phyloP scores from a whole-genome alignment of 2,113 vertebrate genomes.

The Sisor rabdophorus region DNA sequence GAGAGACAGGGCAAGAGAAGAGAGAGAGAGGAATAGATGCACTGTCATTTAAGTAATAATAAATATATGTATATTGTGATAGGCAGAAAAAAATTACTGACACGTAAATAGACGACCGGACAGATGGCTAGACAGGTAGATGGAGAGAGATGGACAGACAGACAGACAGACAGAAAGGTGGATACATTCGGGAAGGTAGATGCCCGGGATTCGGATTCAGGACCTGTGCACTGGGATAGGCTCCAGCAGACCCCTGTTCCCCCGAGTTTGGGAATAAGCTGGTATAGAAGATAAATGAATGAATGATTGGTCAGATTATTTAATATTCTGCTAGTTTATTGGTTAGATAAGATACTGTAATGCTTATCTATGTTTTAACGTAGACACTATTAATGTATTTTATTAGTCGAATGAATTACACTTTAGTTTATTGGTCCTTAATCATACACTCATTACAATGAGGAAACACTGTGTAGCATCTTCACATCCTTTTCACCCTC shows the following conservation, averaged over 20 bases:
- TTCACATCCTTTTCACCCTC: neutral
- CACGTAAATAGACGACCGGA: too few species aligned
- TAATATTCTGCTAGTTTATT: neutral
- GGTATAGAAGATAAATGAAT: too few species aligned
- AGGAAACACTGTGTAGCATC: neutral
- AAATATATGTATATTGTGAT: neutral
- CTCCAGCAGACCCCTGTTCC: too few species aligned
- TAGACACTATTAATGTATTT: neutral
- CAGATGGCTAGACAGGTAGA: neutral
- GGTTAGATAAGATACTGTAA: neutral
- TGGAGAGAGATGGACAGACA: neutral
- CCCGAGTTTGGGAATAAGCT: too few species aligned
- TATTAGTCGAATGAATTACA: neutral
- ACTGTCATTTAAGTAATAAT: neutral
- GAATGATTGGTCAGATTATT: neutral
- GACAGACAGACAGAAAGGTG: neutral
- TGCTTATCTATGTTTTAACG: too few species aligned
- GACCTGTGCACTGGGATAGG: too few species aligned
- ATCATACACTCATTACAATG: neutral
- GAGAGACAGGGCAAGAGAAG: neutral
- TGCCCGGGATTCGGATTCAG: too few species aligned
- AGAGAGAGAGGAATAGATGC: conserved; percentile 3
- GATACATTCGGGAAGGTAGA: too few species aligned
- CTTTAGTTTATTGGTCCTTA: neutral
- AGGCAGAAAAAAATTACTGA: neutral